Conservation (phyloP, 2,888 invertebrate genomes). For the Sinhomidia bicolor region DNA sequence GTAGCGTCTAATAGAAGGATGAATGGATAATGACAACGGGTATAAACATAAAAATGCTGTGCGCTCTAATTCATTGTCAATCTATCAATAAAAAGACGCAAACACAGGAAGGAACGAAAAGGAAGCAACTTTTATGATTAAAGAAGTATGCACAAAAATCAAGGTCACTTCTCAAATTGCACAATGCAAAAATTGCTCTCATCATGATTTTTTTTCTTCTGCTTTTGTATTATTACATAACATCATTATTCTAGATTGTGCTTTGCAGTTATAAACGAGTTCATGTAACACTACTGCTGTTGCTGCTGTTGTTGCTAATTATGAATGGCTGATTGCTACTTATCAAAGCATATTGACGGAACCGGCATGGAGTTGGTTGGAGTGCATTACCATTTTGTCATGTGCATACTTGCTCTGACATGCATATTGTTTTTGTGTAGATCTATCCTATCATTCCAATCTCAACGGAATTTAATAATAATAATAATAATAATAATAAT, state of each 20-base stretch:
- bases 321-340: too few species aligned
- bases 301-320: too few species aligned
- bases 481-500: neutral
- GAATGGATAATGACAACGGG: too few species aligned
- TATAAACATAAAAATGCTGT: neutral
- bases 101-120: constrained; percentile 20
- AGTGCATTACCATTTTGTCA: too few species aligned
- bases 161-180: too few species aligned
- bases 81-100: neutral
- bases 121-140: neutral
- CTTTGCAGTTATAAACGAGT: neutral
- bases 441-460: too few species aligned
- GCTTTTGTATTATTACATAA: neutral
- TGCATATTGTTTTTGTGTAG: neutral
- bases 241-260: neutral
- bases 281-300: too few species aligned
- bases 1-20: neutral
- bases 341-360: too few species aligned
- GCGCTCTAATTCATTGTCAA: constrained; percentile 11
- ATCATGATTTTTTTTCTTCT: too few species aligned
- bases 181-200: too few species aligned
- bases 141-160: neutral
- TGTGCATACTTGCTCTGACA: neutral
- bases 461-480: neutral
- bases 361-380: too few species aligned